Conservation (phyloP, 2,113 vertebrate species). For the Alosa alosa region DNA sequence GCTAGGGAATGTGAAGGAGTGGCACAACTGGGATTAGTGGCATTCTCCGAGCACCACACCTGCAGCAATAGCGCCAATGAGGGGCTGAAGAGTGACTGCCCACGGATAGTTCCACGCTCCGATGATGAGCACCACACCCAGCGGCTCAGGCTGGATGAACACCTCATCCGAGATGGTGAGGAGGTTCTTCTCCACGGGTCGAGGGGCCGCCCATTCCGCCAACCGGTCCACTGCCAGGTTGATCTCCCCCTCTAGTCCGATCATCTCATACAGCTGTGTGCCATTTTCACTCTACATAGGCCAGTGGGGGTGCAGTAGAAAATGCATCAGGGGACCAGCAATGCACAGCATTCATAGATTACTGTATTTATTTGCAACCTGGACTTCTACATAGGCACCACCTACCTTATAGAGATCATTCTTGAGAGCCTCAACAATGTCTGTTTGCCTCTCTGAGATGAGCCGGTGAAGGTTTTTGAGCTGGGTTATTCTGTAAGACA, state of each 20-base stretch:
- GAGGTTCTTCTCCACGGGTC: conserved; percentile 62
- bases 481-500: conserved; percentile 78
- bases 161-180: conserved; percentile 64
- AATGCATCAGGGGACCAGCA: not conserved
- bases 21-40: too few relatives aligned
- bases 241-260: conserved; percentile 68
- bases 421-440: conserved; percentile 66
- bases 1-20: too few relatives aligned
- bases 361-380: not conserved
- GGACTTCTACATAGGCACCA: not conserved
- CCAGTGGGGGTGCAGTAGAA: not conserved
- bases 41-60: conserved; percentile 57
- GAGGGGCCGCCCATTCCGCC: conserved; percentile 66
- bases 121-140: conserved; percentile 77
- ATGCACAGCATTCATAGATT: not conserved
- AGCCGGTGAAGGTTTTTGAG: conserved; percentile 73
- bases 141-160: conserved; percentile 67
- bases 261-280: conserved; percentile 70
- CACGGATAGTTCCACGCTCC: conserved; percentile 84
- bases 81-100: conserved; percentile 65
- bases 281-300: conserved; percentile 62
- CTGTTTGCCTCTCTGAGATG: conserved; percentile 67
- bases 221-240: conserved; percentile 60
- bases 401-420: conserved; percentile 78
- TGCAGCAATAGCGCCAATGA: conserved; percentile 81